A percentile compares a stretch with the other conserved stretches of the same genome.
Conservation (phyloP, 2,888 invertebrate genomes). For the Malacosoma neustria region DNA sequence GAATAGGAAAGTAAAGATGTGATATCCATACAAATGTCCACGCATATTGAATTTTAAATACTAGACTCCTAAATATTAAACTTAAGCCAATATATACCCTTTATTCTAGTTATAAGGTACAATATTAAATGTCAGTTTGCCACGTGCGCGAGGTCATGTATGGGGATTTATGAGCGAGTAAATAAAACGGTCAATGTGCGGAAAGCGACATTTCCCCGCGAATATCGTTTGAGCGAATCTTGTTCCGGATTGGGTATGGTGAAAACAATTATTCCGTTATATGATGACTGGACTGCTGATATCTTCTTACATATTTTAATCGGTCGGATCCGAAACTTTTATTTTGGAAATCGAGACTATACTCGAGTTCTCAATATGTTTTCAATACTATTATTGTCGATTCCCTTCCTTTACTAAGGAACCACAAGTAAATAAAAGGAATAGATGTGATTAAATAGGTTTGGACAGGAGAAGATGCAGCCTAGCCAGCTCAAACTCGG, state of each 20-base stretch:
- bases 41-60: constrained; percentile 1
- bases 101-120: not conserved
- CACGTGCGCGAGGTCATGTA: not conserved
- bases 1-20: constrained; percentile 3
- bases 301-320: too few species aligned
- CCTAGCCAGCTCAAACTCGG: too few species aligned
- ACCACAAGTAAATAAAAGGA: too few species aligned
- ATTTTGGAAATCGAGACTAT: too few species aligned
- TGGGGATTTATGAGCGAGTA: not conserved
- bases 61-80: not conserved
- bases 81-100: not conserved
- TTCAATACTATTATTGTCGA: too few species aligned
- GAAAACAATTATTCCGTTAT: constrained; percentile 42
- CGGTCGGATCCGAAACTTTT: too few species aligned
- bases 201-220: constrained; percentile 21
- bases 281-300: constrained; percentile 2
- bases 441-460: too few species aligned
- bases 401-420: too few species aligned
- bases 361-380: too few species aligned
- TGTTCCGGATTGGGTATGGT: constrained; percentile 29
- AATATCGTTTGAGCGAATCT: constrained; percentile 19
- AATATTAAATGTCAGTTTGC: not conserved
- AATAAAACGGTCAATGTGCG: constrained; percentile 19
- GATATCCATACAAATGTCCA: constrained; percentile 6
- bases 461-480: too few species aligned